Base-by-base conservation (phyloP, 2,888 invertebrate genomes). In the Zelleria hepariella region DNA sequence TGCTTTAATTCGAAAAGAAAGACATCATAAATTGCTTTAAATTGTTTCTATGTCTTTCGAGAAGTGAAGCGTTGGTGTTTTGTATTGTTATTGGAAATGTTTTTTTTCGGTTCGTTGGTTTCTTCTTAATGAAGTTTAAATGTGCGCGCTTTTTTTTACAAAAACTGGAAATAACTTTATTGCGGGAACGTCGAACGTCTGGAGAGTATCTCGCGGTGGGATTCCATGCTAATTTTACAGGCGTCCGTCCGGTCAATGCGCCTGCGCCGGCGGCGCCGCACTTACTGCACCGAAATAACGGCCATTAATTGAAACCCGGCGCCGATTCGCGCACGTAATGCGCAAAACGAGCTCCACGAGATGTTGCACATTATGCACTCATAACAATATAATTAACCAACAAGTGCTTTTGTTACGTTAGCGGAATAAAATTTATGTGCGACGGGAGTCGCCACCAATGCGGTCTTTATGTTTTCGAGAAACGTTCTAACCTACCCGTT, bases 171-270 rank as follows among this genome's bases (percentile, higher is more conserved):
- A 78, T 81, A 80, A 71, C 70, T 77, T 74, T 76, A 78, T 71
- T 65, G 73, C 79, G 73, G 73, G 74, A 75, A 73, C 72, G n/a
- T n/a, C n/a, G 75, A 79, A 21, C 21, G 32, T 55, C 69, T 79
- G 78, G 77, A 76, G 65, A 64, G 61, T 65, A 68, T 68, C 76
- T 73, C 72, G 75, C 70, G 69, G 72, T 67, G 78, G 71, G 71
- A 78, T 76, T 77, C 68, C 69, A 70, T 65, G 74, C 84, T 86
- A 84, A 84, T 80, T 82, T 82, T 81, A 80, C 75, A 68, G 71
- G 66, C 66, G 68, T 67, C 66, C 66, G 68, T 67, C 66, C 64
- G 86, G 83, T 86, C 86, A 84, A 75, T 85, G 85, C 77, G 83
- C 84, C 67, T 72, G 64, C 66, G 68, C 65, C 70, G 69, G 67